Evolutionary conservation across 2,113 vertebrate genomes (phyloP).

Genomic region (Aythya baeri): DNA sequence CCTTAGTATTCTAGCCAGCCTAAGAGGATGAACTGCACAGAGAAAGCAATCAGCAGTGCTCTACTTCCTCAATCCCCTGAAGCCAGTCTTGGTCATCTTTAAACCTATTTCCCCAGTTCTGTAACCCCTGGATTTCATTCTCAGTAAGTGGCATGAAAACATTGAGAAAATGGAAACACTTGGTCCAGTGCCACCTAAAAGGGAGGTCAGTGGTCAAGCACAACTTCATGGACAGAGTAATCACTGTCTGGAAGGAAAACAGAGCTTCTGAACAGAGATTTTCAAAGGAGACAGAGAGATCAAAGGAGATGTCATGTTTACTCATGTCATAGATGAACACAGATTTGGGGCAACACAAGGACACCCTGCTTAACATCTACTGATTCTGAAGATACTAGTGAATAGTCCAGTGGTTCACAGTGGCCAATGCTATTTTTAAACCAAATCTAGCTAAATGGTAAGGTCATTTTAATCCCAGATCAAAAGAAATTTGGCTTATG

Average conservation of each 20-base stretch:
- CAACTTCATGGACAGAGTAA: fast-evolving
- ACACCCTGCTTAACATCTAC: fast-evolving
- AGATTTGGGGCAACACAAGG: neutral
- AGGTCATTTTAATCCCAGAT: neutral
- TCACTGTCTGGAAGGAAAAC: neutral
- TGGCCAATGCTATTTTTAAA: neutral
- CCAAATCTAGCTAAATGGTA: neutral
- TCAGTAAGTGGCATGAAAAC: neutral
- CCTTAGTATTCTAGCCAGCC: neutral
- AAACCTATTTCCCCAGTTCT: neutral
- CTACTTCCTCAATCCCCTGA: neutral
- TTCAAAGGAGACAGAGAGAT: neutral
- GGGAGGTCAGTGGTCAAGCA: neutral
- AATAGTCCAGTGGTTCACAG: neutral
- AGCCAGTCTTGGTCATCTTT: neutral
- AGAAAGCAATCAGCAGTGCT: neutral
- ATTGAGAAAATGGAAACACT: neutral
- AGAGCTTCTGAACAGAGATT: neutral
- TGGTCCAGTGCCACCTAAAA: neutral
- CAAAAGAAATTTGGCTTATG: neutral
- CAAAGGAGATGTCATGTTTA: neutral
- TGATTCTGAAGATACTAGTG: neutral
- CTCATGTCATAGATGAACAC: neutral
- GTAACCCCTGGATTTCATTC: neutral
- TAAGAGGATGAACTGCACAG: neutral